Conservation (phyloP, 2,113 vertebrate genomes). For the Sander vitreus region DNA sequence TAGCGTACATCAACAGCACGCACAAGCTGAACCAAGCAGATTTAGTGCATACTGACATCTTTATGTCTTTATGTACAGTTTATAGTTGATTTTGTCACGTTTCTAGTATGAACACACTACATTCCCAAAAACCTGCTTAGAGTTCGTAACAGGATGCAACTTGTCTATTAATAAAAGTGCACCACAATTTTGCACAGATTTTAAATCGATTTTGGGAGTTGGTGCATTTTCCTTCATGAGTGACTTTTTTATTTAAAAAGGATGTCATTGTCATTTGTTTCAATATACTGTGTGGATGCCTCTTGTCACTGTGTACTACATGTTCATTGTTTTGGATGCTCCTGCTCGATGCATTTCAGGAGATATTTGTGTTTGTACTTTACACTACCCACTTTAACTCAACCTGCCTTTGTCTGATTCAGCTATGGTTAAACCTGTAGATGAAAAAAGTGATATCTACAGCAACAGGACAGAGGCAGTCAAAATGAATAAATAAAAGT, state of each 20-base stretch:
- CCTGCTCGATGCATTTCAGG: not conserved
- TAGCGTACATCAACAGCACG: not conserved
- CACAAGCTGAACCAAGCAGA: not conserved
- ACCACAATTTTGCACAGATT: not conserved
- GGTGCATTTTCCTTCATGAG: too few relatives aligned
- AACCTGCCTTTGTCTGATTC: not conserved
- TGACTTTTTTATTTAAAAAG: too few relatives aligned
- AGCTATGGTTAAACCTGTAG: not conserved
- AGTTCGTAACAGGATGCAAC: not conserved
- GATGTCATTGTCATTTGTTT: too few relatives aligned
- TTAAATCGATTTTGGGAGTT: not conserved
- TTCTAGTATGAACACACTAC: not conserved
- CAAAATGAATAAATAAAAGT: not conserved
- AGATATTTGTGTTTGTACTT: not conserved
- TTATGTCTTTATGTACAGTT: not conserved
- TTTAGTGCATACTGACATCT: not conserved
- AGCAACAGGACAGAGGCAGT: not conserved
- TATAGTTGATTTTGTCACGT: not conserved
- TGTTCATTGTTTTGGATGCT: not conserved
- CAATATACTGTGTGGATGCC: too few relatives aligned
- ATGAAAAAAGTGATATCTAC: not conserved
- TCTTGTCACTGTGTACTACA: not conserved
- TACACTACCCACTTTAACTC: not conserved
- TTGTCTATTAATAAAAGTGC: not conserved
- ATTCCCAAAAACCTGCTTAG: not conserved